These are phyloP conservation scores for Otus sunia DNA, from an alignment of 2,113 vertebrate genomes.

Conservation along the genomic window DNA sequence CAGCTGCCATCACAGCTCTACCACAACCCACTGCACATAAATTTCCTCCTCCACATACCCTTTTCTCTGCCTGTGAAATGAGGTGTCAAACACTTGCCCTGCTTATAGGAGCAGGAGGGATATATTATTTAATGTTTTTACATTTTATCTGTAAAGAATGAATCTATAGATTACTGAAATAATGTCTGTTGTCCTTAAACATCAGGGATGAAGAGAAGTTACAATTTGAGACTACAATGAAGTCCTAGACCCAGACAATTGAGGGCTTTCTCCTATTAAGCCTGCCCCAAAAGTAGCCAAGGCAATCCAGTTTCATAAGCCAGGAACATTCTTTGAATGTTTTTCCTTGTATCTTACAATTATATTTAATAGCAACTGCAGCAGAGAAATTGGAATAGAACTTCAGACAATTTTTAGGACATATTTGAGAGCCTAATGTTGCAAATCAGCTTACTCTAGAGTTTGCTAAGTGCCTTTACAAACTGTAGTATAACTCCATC, in stretches of 20 bases:
- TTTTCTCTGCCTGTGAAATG: neutral
- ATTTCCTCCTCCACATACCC: neutral
- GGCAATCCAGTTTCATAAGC: neutral
- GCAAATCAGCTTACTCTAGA: neutral
- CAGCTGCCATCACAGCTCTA: neutral
- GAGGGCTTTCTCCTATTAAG: neutral
- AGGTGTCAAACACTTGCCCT: neutral
- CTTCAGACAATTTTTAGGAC: neutral
- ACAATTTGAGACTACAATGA: neutral
- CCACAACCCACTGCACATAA: neutral
- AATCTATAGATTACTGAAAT: neutral
- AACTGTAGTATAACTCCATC: neutral
- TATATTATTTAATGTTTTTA: neutral
- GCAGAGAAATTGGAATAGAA: neutral
- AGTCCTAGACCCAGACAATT: neutral
- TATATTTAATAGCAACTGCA: constrained; percentile 4
- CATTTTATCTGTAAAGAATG: neutral
- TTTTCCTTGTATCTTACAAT: constrained; percentile 16
- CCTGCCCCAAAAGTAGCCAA: neutral
- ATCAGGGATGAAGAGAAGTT: neutral
- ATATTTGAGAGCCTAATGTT: neutral
- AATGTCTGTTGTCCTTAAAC: neutral
- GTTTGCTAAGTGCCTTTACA: neutral
- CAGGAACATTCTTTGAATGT: neutral
- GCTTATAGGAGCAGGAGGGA: neutral